Evolutionary conservation across 2,797 vertebrate genomes (phyloP).

Genomic region (Typhlichthys subterraneus): DNA sequence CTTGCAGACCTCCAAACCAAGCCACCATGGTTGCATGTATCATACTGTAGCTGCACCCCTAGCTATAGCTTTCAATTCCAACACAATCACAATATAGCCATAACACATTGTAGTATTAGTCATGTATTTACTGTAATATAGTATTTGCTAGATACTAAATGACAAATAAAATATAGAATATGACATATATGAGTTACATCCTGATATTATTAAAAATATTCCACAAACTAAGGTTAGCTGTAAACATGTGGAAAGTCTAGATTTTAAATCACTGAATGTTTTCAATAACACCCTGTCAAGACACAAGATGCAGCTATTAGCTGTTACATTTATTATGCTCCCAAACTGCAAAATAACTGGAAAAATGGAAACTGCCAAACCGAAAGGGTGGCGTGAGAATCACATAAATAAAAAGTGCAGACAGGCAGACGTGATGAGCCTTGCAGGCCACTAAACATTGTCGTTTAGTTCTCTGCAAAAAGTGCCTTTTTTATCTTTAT

Average conservation of each 20-base stretch:
- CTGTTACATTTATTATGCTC: conserved; percentile 41
- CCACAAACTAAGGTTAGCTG: conserved; percentile 20
- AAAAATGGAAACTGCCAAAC: conserved; percentile 52
- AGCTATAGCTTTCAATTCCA: conserved; percentile 16
- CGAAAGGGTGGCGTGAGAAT: conserved; percentile 25
- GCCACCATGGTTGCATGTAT: conserved; percentile 15
- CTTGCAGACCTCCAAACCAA: conserved; percentile 32
- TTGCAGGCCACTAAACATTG: conserved; percentile 25
- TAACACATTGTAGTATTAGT: not conserved
- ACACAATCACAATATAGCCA: conserved; percentile 9
- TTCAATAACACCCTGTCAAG: conserved; percentile 38
- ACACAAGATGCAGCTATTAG: conserved; percentile 46
- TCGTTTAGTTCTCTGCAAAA: conserved; percentile 13
- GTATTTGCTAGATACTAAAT: conserved; percentile 9
- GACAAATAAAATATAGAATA: conserved; percentile 17
- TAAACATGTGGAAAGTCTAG: conserved; percentile 23
- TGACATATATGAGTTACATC: conserved; percentile 11
- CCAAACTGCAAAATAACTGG: conserved; percentile 44
- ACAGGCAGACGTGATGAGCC: conserved; percentile 13
- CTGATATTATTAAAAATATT: conserved; percentile 21
- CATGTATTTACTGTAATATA: not conserved
- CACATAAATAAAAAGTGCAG: conserved; percentile 8
- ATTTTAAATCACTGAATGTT: conserved; percentile 41
- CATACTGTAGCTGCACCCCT: conserved; percentile 3
- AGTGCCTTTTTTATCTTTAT: conserved; percentile 3